A percentile compares a stretch with the other conserved stretches of the same genome.
phyloP scores from a whole-genome alignment of 2,797 vertebrate species.

The Gymnothorax reevesii region DNA sequence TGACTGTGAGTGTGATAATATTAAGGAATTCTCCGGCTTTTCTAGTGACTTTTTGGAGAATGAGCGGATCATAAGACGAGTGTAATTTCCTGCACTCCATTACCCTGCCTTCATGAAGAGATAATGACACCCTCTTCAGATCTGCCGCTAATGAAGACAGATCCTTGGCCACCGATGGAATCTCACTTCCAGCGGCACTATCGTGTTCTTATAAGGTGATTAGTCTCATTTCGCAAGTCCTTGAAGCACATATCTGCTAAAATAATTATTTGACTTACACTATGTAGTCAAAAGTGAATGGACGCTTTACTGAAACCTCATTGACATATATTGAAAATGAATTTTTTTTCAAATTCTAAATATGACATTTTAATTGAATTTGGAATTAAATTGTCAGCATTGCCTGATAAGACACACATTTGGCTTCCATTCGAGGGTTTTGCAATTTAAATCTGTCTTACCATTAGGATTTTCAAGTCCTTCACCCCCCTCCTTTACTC shows the following conservation, averaged over 20 bases:
- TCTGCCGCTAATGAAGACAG: conserved; percentile 69
- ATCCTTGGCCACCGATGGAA: conserved; percentile 62
- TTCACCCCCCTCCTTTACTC: too few relatives aligned
- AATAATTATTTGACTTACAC: conserved; percentile 1
- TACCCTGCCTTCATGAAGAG: conserved; percentile 66
- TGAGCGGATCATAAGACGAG: conserved; percentile 58
- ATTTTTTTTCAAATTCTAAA: too few relatives aligned
- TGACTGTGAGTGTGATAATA: too few relatives aligned
- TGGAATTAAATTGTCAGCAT: too few relatives aligned
- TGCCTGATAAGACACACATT: too few relatives aligned
- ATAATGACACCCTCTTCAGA: conserved; percentile 69
- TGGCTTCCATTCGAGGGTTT: too few relatives aligned
- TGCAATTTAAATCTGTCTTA: too few relatives aligned
- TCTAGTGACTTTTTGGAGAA: conserved; percentile 61
- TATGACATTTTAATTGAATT: too few relatives aligned
- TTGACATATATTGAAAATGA: too few relatives aligned
- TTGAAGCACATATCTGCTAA: background rate
- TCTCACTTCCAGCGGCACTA: conserved; percentile 64
- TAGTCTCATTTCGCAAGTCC: conserved; percentile 52
- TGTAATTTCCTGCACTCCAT: conserved; percentile 64
- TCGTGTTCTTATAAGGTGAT: conserved; percentile 67
- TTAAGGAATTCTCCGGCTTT: conserved; percentile 48
- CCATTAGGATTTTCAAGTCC: too few relatives aligned
- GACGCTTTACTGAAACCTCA: too few relatives aligned
- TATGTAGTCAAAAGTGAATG: too few relatives aligned